Base-by-base conservation (phyloP, 2,888 invertebrate genomes). In the Ophion obscuratus region DNA sequence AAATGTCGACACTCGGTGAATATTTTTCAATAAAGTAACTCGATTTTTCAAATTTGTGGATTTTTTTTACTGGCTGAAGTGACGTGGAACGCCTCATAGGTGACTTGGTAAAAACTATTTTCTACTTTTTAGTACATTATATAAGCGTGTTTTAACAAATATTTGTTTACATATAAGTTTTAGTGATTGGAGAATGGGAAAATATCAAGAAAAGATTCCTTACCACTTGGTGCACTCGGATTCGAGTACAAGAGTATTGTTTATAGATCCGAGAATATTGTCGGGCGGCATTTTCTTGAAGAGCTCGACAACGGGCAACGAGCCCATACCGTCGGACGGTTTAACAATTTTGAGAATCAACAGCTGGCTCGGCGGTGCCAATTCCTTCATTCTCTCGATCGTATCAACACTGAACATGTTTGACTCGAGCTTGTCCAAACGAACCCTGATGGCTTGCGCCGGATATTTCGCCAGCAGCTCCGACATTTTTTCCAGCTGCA, bases 221-320 rank as follows among this genome's bases (percentile, higher is more conserved):
- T 27, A 78, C 77, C 20, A 59, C 47, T 71, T 62, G 7, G 7
- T 61, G 31, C 67, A 67, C 17, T 78, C 68, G 57, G 47, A 71
- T 90, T 97, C 96, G 90, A 96, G 94, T 57, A 95, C 94, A 68
- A 97, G 95, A 17, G 96, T 96, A 90, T 96, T 96, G 93, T 97
- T 97, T 84, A 97, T 96, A 81, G 96, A 97, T 89, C 96, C 96
- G 85, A 97, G 94, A 53, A 96, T 95, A 90, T 96, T 95, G 88
- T 95, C 95, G 20, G 96, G 95, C 85, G 95, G 95, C 76, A 96
- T 95, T 90, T 97, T 95, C 90, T 96, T 96, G 94, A 96, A 97
- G 77, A 97, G 95, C 91, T 97, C 97, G 1, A 97, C 96, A 82
- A 95, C 90, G 7, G 96, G 95, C 11, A 76, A 17, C 0, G 75